Percentiles rank a stretch among this genome's conserved stretches.
phyloP scores from a whole-genome alignment of 2,113 vertebrate species.

The Caranx ignobilis region DNA sequence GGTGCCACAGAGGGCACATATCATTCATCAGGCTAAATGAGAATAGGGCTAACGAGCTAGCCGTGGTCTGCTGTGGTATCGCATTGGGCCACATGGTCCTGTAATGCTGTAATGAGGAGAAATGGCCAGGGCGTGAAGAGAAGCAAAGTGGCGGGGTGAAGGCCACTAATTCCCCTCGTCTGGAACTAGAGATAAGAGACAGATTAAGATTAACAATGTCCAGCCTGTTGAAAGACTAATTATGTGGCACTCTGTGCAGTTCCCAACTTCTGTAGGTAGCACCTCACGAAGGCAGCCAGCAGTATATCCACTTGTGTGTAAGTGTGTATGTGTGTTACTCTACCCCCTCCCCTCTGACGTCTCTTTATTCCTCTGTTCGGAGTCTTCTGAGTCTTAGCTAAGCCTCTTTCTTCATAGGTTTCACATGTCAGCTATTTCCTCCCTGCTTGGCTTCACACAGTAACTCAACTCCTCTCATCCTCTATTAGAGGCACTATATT shows the following conservation, averaged over 20 bases:
- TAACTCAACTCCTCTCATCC: slow-evolving; percentile 35
- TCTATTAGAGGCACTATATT: slow-evolving; percentile 25
- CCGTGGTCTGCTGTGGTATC: slow-evolving; percentile 58
- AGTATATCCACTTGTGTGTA: slow-evolving; percentile 29
- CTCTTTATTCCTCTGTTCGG: slow-evolving; percentile 30
- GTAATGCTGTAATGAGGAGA: slow-evolving; percentile 67
- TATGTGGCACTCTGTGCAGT: slow-evolving; percentile 52
- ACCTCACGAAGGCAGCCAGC: slow-evolving; percentile 33
- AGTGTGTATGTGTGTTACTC: background rate
- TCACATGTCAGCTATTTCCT: slow-evolving; percentile 61
- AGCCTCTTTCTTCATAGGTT: slow-evolving; percentile 50
- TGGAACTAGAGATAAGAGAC: slow-evolving; percentile 77
- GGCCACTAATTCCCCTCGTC: slow-evolving; percentile 75
- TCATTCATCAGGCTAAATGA: slow-evolving; percentile 66
- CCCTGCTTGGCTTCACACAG: slow-evolving; percentile 16
- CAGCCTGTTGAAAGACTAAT: slow-evolving; percentile 73
- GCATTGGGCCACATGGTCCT: slow-evolving; percentile 61
- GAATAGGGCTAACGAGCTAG: slow-evolving; percentile 61
- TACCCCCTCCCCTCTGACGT: background rate
- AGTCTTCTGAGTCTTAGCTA: slow-evolving; percentile 38
- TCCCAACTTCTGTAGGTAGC: slow-evolving; percentile 54
- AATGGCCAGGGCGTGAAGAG: slow-evolving; percentile 64
- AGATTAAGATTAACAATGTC: slow-evolving; percentile 77
- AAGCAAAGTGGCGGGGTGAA: slow-evolving; percentile 62
- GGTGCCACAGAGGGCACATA: slow-evolving; percentile 44